Evolutionary conservation across 2,888 invertebrate genomes (phyloP).

Genomic region (Torymus aiolomorphi): DNA sequence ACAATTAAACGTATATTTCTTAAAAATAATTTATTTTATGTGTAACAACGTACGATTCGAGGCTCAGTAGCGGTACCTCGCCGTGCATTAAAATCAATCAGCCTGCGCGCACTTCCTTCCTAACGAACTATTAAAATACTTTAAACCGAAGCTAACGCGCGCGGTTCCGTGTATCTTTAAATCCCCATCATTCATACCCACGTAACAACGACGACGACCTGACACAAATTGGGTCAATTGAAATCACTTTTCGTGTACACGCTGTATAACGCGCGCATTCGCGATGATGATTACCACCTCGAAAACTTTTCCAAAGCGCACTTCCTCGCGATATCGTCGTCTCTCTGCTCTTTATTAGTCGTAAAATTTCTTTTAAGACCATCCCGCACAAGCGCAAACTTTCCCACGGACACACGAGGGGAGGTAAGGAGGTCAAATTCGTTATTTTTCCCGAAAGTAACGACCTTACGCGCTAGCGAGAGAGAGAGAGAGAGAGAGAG

Average conservation of each 20-base stretch:
- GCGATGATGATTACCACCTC: background rate
- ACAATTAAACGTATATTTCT: too few species aligned
- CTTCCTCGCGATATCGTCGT: conserved; percentile 23
- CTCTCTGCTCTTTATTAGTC: conserved; percentile 44
- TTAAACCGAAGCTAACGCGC: too few species aligned
- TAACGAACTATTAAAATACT: too few species aligned
- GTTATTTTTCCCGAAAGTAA: conserved; percentile 9
- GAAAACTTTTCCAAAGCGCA: conserved; percentile 14
- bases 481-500: background rate
- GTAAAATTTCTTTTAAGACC: conserved; percentile 52
- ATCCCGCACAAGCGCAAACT: conserved; percentile 30
- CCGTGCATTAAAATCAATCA: too few species aligned
- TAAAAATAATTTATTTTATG: too few species aligned
- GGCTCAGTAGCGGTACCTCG: too few species aligned
- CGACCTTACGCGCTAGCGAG: conserved; percentile 7
- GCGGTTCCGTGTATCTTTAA: too few species aligned
- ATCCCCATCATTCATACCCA: too few species aligned
- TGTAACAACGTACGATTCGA: too few species aligned
- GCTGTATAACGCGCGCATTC: too few species aligned
- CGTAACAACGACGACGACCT: too few species aligned
- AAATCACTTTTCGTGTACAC: conserved; percentile 9
- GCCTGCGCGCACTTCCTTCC: too few species aligned
- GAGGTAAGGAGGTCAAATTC: conserved; percentile 49
- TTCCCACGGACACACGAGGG: conserved; percentile 35
- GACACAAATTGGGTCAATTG: conserved; percentile 35